Evolutionary conservation across 2,888 invertebrate species (phyloP).

Genomic region (Acleris literana): DNA sequence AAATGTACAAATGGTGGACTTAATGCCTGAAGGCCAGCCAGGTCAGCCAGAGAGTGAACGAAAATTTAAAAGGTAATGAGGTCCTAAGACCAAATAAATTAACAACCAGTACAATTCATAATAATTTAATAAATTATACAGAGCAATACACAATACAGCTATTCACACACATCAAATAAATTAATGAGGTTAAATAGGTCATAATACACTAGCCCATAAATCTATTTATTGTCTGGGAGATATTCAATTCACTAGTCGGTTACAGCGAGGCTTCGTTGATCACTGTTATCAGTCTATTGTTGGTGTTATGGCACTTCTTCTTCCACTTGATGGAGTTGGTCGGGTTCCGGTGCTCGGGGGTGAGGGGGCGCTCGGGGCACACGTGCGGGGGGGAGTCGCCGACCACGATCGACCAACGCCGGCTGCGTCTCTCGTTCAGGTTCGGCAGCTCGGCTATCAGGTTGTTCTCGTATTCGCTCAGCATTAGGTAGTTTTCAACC

Average conservation of each 20-base stretch:
- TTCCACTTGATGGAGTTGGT: slow-evolving; percentile 68
- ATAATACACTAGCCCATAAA: slow-evolving; percentile 61
- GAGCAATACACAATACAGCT: slow-evolving; percentile 78
- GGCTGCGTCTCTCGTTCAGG: slow-evolving; percentile 87
- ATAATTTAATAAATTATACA: slow-evolving; percentile 81
- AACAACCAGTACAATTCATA: slow-evolving; percentile 45
- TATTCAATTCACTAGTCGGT: slow-evolving; percentile 68
- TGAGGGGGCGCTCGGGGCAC: slow-evolving; percentile 60
- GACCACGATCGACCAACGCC: slow-evolving; percentile 88
- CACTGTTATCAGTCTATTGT: slow-evolving; percentile 89
- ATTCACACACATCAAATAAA: slow-evolving; percentile 82
- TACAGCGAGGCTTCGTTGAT: slow-evolving; percentile 89
- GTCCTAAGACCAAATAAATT: slow-evolving; percentile 4
- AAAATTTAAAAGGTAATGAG: no score
- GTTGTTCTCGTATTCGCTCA: slow-evolving; percentile 94
- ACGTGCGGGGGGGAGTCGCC: slow-evolving; percentile 63
- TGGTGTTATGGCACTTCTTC: slow-evolving; percentile 81
- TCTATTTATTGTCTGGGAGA: slow-evolving; percentile 74
- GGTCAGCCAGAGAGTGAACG: no score
- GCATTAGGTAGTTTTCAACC: slow-evolving; percentile 93
- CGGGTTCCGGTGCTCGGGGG: slow-evolving; percentile 59
- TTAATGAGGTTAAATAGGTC: slow-evolving; percentile 82
- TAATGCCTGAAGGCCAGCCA: no score
- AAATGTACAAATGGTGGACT: no score
- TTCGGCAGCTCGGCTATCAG: slow-evolving; percentile 90